A percentile compares a stretch with the other conserved stretches of the same genome.
Conservation (phyloP, 1,140 invertebrate genomes). For the Danaus plexippus region DNA sequence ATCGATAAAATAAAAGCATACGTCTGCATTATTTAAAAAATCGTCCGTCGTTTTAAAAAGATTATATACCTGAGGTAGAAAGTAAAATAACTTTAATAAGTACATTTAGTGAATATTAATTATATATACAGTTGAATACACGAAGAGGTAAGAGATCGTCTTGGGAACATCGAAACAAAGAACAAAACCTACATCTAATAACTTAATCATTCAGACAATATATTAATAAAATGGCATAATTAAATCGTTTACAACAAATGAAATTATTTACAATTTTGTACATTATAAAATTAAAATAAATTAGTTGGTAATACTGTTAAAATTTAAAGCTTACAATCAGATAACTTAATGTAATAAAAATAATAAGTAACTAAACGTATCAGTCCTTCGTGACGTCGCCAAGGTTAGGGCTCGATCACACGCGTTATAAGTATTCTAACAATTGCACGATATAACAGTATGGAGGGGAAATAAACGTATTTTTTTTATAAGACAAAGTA, state of each 20-base stretch:
- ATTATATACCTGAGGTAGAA: slow-evolving; percentile 43
- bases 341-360: slow-evolving; percentile 30
- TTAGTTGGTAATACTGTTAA: slow-evolving; percentile 68
- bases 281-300: slow-evolving; percentile 52
- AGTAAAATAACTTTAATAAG: slow-evolving; percentile 44
- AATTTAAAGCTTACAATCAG: slow-evolving; percentile 61
- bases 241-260: slow-evolving; percentile 43
- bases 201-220: too few relatives aligned
- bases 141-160: slow-evolving; percentile 13
- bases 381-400: slow-evolving; percentile 27
- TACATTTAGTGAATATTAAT: slow-evolving; percentile 30
- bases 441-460: slow-evolving; percentile 1
- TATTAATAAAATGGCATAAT: slow-evolving; percentile 6
- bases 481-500: too few relatives aligned
- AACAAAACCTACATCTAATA: slow-evolving; percentile 10
- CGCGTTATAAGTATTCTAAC: slow-evolving; percentile 4
- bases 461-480: too few relatives aligned
- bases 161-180: slow-evolving; percentile 12
- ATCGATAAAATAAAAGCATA: slow-evolving; percentile 6
- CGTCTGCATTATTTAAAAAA: slow-evolving; percentile 5
- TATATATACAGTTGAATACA: slow-evolving; percentile 25
- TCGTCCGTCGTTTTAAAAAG: slow-evolving; percentile 19
- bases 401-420: slow-evolving; percentile 4
- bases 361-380: slow-evolving; percentile 31
- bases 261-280: slow-evolving; percentile 59